phyloP scores from a whole-genome alignment of 2,797 vertebrate species.

The Tragelaphus eurycerus region DNA sequence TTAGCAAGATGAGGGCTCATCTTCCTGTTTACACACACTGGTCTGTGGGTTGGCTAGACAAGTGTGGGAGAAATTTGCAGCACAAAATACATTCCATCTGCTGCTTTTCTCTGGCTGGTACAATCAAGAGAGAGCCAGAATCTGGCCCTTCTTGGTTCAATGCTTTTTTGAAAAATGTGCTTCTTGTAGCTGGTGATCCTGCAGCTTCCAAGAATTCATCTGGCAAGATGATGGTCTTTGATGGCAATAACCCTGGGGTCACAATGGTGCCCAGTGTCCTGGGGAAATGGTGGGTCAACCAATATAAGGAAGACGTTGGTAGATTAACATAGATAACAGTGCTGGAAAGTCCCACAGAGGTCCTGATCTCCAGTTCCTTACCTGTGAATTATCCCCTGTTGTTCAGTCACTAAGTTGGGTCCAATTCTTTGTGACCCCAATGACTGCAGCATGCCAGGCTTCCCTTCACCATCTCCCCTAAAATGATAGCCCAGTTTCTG shows the following conservation, averaged over 20 bases:
- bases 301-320: not conserved
- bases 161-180: not conserved
- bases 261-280: not conserved
- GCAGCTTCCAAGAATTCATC: not conserved
- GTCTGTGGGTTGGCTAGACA: conserved; percentile 24
- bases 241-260: not conserved
- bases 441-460: not conserved
- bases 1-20: not conserved
- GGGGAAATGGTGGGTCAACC: not conserved
- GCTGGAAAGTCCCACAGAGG: not conserved
- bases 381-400: not conserved
- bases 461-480: not conserved
- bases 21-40: conserved; percentile 60
- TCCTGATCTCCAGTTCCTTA: not conserved
- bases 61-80: conserved; percentile 21
- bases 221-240: not conserved
- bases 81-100: not conserved
- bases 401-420: not conserved
- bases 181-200: not conserved
- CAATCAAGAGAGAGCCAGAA: not conserved
- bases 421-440: not conserved
- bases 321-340: not conserved
- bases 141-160: not conserved
- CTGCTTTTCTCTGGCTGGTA: not conserved
- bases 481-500: not conserved